Base-by-base conservation (phyloP, 2,888 invertebrate genomes). In the Polyommatus iphigenia region DNA sequence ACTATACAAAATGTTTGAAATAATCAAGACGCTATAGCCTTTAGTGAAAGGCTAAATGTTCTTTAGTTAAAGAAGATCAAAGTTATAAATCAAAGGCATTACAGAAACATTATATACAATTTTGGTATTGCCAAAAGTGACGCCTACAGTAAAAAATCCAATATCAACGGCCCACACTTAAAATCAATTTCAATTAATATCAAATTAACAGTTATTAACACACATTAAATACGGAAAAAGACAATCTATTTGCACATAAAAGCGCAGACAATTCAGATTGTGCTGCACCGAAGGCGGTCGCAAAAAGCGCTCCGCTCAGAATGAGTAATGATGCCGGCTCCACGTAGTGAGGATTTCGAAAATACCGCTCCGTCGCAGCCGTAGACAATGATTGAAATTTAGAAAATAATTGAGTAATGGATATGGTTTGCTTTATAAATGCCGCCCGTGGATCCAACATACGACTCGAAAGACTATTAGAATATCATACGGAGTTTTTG, bases 321-420 rank as follows among this genome's bases (percentile, higher is more conserved):
- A 89, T 92, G 91, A 93, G 87, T 90, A 92, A 92, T 92, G 92
- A 91, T 90, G 84, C 81, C 79, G 81, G 81, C 84, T 85, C 84
- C 84, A 83, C 84, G 83, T 78, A 78, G 81, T 77, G 82, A 83
- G 87, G 88, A 88, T 90, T 89, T 86, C 85, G 85, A 89, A 89
- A 90, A 89, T 89, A 89, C 87, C 86, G 85, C 88, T 83, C 83
- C 86, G 84, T 85, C 84, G 82, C 81, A 82, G 80, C 82, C 85
- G 86, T 87, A 90, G 87, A 89, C 89, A 89, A 88, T 88, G 85
- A 87, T 88, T 88, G 87, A 87, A 89, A 88, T 88, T 88, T 83
- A 82, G 85, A 87, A 89, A 89, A 89, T 88, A 88, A 90, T 88
- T 87, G 86, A 84, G 83, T 79, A 73, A 71, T 78, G 77, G 76